Conservation (phyloP, 1,140 invertebrate genomes). For the Mya arenaria region DNA sequence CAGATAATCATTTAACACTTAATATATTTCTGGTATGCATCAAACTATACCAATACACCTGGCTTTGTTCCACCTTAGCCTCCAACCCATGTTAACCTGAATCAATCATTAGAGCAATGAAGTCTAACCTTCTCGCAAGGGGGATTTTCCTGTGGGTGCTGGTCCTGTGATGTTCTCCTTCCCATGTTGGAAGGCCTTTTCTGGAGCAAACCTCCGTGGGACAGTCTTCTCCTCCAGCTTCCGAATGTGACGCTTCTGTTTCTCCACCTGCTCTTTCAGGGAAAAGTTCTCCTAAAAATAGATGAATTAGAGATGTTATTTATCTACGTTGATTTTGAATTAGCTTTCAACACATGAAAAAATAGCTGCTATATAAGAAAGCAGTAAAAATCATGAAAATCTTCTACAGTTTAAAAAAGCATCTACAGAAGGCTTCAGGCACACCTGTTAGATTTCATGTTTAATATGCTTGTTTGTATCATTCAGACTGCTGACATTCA, state of each 20-base stretch:
- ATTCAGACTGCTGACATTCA: too few relatives aligned
- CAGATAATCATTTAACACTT: too few relatives aligned
- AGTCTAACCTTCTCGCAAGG: constrained; percentile 62
- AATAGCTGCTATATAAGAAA: background rate
- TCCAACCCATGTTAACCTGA: too few relatives aligned
- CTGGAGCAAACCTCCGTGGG: constrained; percentile 68
- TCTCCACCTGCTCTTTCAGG: constrained; percentile 66
- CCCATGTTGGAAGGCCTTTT: constrained; percentile 65
- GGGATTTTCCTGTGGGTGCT: constrained; percentile 13
- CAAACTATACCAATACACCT: too few relatives aligned
- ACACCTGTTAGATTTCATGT: background rate
- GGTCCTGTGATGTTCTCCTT: constrained; percentile 57
- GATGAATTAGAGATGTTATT: background rate
- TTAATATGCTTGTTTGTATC: too few relatives aligned
- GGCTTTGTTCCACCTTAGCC: too few relatives aligned
- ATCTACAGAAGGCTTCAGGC: background rate
- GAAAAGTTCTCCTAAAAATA: constrained; percentile 61
- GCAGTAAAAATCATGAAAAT: background rate
- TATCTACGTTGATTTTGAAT: background rate
- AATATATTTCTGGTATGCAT: too few relatives aligned
- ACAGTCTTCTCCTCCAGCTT: constrained; percentile 67
- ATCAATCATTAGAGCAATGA: too few relatives aligned
- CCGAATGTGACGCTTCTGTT: constrained; percentile 65
- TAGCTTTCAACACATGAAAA: background rate
- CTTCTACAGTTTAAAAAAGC: background rate